Percentiles rank a stretch among this genome's conserved stretches.
Conservation (phyloP, 2,888 invertebrate species). For the Tupiocoris notatus region DNA sequence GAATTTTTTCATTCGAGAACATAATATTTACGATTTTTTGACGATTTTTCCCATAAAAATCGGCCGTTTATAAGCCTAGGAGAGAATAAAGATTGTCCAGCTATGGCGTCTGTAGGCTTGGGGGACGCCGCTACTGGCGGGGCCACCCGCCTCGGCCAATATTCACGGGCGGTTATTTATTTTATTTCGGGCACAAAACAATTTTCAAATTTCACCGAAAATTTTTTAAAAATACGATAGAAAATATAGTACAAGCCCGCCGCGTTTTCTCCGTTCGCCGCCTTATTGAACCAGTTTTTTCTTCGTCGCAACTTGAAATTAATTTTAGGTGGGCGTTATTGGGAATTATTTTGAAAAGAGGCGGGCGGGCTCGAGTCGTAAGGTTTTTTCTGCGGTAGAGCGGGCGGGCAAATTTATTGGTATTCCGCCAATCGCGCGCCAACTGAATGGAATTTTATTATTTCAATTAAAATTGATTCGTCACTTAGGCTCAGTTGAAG, state of each 20-base stretch:
- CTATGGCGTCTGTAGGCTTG: conserved; percentile 43
- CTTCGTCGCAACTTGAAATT: background rate
- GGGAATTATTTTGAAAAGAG: conserved; percentile 44
- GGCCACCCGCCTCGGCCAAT: background rate
- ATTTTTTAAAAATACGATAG: background rate
- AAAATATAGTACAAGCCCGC: background rate
- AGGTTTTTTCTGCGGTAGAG: background rate
- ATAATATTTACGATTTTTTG: conserved; percentile 35
- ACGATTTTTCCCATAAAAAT: conserved; percentile 6
- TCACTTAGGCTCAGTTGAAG: background rate
- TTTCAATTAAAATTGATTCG: background rate
- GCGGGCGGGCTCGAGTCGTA: conserved; percentile 22
- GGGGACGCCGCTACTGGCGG: conserved; percentile 37
- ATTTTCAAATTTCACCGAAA: background rate
- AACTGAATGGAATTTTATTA: background rate
- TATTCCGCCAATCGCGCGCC: background rate
- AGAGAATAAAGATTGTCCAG: conserved; percentile 29
- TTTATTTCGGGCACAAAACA: background rate
- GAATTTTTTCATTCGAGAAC: conserved; percentile 25
- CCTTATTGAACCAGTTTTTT: background rate
- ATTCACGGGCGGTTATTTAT: conserved; percentile 5
- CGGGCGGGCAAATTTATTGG: conserved; percentile 34
- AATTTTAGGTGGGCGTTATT: conserved; percentile 26
- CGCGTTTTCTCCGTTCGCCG: background rate
- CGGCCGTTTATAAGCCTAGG: background rate